Evolutionary conservation across 2,888 invertebrate species (phyloP).

Genomic region (Chrysolina oricalcia): DNA sequence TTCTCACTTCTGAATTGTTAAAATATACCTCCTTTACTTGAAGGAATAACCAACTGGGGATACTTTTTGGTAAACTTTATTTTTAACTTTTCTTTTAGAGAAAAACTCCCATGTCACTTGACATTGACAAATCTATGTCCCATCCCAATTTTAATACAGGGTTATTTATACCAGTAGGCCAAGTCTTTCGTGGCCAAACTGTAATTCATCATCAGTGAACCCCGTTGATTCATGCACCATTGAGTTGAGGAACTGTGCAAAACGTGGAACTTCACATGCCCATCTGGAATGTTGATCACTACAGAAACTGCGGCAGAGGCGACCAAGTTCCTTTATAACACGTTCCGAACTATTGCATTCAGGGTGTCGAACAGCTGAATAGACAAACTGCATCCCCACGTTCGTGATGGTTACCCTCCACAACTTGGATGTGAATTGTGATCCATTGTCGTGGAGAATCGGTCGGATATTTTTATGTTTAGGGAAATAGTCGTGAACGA

Average conservation of each 20-base stretch:
- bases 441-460: background rate
- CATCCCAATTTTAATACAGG: too few species aligned
- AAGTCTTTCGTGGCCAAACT: background rate
- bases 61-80: too few species aligned
- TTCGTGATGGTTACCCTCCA: background rate
- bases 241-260: background rate
- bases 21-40: too few species aligned
- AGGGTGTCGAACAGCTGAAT: background rate
- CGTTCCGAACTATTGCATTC: background rate
- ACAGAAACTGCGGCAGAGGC: background rate
- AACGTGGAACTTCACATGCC: background rate
- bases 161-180: too few species aligned
- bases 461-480: background rate
- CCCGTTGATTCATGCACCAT: background rate
- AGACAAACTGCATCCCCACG: background rate
- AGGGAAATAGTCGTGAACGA: background rate
- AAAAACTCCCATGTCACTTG: too few species aligned
- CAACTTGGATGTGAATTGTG: background rate
- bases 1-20: too few species aligned
- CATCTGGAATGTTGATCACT: background rate
- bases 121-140: too few species aligned
- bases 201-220: background rate
- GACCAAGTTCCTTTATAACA: background rate
- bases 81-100: too few species aligned
- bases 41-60: too few species aligned